Percentiles rank a stretch among this genome's conserved stretches.
These are phyloP conservation scores for Pan paniscus DNA, from an alignment of 2,113 vertebrate species.

Conservation along the genomic window DNA sequence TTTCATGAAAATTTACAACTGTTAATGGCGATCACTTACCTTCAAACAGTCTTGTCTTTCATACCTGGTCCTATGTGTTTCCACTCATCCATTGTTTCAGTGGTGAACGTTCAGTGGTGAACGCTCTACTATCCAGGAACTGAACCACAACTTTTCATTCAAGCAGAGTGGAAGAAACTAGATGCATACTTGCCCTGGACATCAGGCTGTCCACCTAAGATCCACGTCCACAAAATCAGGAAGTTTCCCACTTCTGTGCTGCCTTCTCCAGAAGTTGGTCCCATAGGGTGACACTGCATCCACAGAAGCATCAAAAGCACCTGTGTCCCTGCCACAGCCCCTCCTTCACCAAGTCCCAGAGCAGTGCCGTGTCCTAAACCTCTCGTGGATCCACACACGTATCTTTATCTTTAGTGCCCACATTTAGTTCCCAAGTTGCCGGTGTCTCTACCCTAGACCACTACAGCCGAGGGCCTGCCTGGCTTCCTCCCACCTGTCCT, in stretches of 20 bases:
- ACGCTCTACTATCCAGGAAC: no score
- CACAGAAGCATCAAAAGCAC: not conserved
- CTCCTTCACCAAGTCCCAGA: not conserved
- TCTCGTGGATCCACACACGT: no score
- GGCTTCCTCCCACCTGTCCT: not conserved
- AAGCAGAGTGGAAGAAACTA: not conserved
- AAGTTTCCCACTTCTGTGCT: rapidly evolving
- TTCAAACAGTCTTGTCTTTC: not conserved
- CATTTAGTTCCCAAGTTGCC: not conserved
- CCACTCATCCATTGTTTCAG: no score
- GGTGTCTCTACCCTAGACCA: not conserved
- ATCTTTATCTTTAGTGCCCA: not conserved
- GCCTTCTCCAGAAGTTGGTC: not conserved
- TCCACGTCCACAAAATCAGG: rapidly evolving
- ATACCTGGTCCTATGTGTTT: rapidly evolving
- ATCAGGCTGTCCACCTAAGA: rapidly evolving
- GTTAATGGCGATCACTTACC: not conserved
- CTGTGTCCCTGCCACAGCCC: not conserved
- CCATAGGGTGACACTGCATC: not conserved
- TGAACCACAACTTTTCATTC: rapidly evolving
- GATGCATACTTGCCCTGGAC: rapidly evolving
- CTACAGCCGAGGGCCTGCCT: rapidly evolving
- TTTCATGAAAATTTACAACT: no score
- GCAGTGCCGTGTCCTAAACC: not conserved
- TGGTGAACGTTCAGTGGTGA: no score